Conservation (phyloP, 2,888 invertebrate species). For the Coenonympha glycerion region DNA sequence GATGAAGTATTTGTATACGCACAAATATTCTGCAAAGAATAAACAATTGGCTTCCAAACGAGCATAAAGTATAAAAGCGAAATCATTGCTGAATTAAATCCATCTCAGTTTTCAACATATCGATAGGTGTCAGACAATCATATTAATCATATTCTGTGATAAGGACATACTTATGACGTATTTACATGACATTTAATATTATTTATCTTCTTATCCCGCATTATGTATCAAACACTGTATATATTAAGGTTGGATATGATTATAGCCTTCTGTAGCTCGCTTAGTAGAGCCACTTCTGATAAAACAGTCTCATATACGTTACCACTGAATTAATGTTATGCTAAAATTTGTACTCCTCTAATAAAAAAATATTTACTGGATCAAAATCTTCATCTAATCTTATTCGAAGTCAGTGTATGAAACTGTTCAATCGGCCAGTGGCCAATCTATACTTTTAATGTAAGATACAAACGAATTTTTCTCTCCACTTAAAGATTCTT, state of each 20-base stretch:
- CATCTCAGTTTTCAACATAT: constrained; percentile 47
- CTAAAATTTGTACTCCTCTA: constrained; percentile 16
- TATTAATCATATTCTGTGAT: constrained; percentile 71
- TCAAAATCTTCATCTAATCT: constrained; percentile 5
- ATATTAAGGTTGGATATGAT: constrained; percentile 65
- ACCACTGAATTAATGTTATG: constrained; percentile 16
- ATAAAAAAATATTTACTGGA: constrained; percentile 4
- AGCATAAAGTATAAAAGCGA: not conserved
- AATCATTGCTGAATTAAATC: not conserved
- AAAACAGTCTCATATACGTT: constrained; percentile 36
- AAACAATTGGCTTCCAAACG: constrained; percentile 6
- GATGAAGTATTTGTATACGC: constrained; percentile 14
- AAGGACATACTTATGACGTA: constrained; percentile 69
- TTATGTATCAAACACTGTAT: constrained; percentile 40
- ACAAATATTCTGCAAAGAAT: constrained; percentile 15
- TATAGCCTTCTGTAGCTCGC: constrained; percentile 69
- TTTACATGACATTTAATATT: constrained; percentile 43
- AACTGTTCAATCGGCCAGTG: constrained; percentile 53
- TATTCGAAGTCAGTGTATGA: constrained; percentile 20
- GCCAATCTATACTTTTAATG: constrained; percentile 53
- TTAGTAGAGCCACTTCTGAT: constrained; percentile 54
- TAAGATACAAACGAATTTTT: constrained; percentile 48
- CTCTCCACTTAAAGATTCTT: constrained; percentile 46
- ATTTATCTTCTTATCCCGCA: constrained; percentile 42
- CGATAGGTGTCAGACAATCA: constrained; percentile 57